Evolutionary conservation across 2,797 vertebrate species (phyloP).

Genomic region (Acropternis orthonyx): DNA sequence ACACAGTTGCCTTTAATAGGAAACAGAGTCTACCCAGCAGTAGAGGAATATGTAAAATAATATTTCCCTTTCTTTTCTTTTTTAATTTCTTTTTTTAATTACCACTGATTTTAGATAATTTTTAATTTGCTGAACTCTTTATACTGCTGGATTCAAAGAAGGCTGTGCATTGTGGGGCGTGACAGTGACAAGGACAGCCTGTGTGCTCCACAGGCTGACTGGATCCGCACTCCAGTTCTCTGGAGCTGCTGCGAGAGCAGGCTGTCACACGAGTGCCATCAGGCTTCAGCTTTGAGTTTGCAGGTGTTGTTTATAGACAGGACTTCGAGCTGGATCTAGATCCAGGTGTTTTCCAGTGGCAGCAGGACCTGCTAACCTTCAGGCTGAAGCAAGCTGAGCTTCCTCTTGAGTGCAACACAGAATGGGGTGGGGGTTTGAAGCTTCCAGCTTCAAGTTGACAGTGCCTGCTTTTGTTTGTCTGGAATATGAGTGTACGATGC

Average conservation of each 20-base stretch:
- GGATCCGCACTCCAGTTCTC: background rate
- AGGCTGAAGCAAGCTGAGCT: background rate
- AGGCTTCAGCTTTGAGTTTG: background rate
- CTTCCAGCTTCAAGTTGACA: background rate
- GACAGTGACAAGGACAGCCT: background rate
- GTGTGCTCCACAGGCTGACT: background rate
- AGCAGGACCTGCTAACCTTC: background rate
- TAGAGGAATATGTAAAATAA: background rate
- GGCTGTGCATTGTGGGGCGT: background rate
- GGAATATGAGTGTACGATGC: background rate
- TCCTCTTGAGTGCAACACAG: background rate
- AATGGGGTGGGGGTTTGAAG: accelerated
- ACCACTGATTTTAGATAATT: background rate
- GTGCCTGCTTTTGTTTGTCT: background rate
- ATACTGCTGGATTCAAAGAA: background rate
- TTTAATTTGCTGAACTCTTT: background rate
- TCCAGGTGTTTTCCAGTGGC: background rate
- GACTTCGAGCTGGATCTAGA: background rate
- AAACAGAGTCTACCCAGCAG: background rate
- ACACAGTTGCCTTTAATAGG: slow-evolving; percentile 29
- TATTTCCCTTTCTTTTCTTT: background rate
- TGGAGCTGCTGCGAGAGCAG: background rate
- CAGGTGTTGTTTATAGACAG: background rate
- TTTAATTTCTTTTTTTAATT: background rate
- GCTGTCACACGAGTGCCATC: background rate